phyloP scores from a whole-genome alignment of 2,888 invertebrate species.

The Arctia plantaginis region DNA sequence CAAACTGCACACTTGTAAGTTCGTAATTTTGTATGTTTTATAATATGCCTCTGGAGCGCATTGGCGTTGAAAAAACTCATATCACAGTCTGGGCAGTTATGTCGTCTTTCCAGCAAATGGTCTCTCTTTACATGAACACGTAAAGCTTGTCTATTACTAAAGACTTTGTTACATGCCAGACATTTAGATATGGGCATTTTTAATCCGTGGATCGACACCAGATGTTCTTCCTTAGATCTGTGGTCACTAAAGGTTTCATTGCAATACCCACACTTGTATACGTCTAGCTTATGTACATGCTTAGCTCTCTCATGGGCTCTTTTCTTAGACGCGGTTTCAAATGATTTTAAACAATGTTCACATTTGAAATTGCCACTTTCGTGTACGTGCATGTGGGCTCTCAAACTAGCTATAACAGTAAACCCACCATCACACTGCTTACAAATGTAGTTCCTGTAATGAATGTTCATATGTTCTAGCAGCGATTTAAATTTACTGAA shows the following conservation, averaged over 20 bases:
- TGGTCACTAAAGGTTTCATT: slow-evolving; percentile 56
- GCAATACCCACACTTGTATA: slow-evolving; percentile 49
- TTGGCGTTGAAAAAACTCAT: slow-evolving; percentile 61
- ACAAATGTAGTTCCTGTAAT: slow-evolving; percentile 64
- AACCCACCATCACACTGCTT: slow-evolving; percentile 64
- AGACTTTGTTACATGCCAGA: slow-evolving; percentile 61
- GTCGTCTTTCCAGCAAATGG: slow-evolving; percentile 70
- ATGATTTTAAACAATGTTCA: slow-evolving; percentile 24
- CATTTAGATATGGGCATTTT: slow-evolving; percentile 55
- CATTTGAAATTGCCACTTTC: slow-evolving; percentile 62
- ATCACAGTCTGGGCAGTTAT: slow-evolving; percentile 72
- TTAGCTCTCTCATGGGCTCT: slow-evolving; percentile 6
- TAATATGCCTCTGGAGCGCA: slow-evolving; percentile 58
- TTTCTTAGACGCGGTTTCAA: slow-evolving; percentile 1
- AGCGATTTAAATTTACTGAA: slow-evolving; percentile 33
- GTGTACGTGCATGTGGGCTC: slow-evolving; percentile 56
- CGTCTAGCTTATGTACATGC: slow-evolving; percentile 4
- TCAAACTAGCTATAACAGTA: slow-evolving; percentile 54
- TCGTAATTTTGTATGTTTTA: slow-evolving; percentile 68
- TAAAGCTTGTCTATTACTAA: slow-evolving; percentile 49
- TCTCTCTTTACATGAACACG: slow-evolving; percentile 60
- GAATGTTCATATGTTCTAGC: slow-evolving; percentile 39
- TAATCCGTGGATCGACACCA: slow-evolving; percentile 60
- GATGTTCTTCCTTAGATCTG: slow-evolving; percentile 58
- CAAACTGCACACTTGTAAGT: slow-evolving; percentile 70